phyloP scores from a whole-genome alignment of 2,113 vertebrate genomes.

The Sebastes schlegelii region DNA sequence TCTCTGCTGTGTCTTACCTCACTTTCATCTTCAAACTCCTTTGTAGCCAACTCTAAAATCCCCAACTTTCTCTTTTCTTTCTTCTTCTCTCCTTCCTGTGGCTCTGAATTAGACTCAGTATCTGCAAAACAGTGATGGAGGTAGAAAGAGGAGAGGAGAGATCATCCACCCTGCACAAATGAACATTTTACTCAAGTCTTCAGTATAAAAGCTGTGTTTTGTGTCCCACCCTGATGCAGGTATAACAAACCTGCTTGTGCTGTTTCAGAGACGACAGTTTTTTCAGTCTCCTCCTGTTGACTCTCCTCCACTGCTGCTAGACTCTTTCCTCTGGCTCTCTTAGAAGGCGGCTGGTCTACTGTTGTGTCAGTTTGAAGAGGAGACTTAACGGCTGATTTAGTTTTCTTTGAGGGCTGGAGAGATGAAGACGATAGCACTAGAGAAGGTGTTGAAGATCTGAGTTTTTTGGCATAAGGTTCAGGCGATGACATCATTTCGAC shows the following conservation, averaged over 20 bases:
- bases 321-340: slow-evolving; percentile 56
- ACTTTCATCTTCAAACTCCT: slow-evolving; percentile 81
- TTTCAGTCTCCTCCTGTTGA: slow-evolving; percentile 4
- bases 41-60: slow-evolving; percentile 78
- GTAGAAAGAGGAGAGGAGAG: not conserved
- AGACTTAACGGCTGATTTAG: not conserved
- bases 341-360: slow-evolving; percentile 30
- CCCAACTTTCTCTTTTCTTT: slow-evolving; percentile 65
- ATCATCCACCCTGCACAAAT: not conserved
- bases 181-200: not conserved
- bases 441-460: slow-evolving; percentile 25
- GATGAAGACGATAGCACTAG: not conserved
- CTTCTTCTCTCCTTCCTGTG: slow-evolving; percentile 32
- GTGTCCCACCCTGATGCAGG: not conserved
- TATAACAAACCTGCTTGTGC: slow-evolving; percentile 42
- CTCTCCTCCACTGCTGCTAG: not conserved
- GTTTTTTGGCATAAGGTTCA: slow-evolving; percentile 37
- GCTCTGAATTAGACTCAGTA: slow-evolving; percentile 1
- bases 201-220: not conserved
- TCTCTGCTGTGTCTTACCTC: slow-evolving; percentile 56
- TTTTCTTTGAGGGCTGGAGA: slow-evolving; percentile 20
- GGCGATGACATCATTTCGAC: not conserved
- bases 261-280: not conserved
- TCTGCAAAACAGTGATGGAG: slow-evolving; percentile 30
- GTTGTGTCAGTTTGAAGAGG: not conserved